Evolutionary conservation across 2,113 vertebrate species (phyloP), one percentile per base, ranked within the genome.

Genomic region (Bostrychus sinensis): DNA sequence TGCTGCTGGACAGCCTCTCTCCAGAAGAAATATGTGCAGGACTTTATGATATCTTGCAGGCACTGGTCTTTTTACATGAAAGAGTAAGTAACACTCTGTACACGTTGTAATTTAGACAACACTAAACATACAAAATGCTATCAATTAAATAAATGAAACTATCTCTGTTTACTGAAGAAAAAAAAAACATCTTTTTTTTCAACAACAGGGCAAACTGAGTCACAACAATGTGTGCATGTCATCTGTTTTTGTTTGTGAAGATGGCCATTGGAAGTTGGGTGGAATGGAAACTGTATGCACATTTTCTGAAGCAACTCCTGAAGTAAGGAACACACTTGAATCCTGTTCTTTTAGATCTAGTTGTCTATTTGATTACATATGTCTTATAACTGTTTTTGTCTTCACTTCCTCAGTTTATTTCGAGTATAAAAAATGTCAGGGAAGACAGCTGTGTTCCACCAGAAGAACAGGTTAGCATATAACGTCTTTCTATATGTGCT

Each of bases 261-360:
- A 98, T 46, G 97, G 96, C 25, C 95, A 98, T 65, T 99, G 97
- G 97, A 98, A 96, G 72, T 92, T 99, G 41, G 96, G 96, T 54
- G 96, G 95, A 57, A 99, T 99, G 97, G 97, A 99, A 75, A 97
- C 95, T 0, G 95, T 98, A 34, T 98, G 97, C 86, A 93, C 90
- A 60, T 93, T 95, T 77, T 88, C 67, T 26, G 95, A 98, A 90
- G 96, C 95, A 53, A 94, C 94, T 0, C 92, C 94, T 20, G 94
- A 97, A 94, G 95, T 96, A 68, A 85, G 39, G 66, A 23, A 76
- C 17, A 5, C 20, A 43, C 16, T 20, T 28, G 5, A 25, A 13
- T 3, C 41, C 1, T 10, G 4, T 2, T 1, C 9, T 14, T 10
- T 26, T n/a, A n/a, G n/a, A n/a, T n/a, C n/a, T n/a, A n/a, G 20